A percentile compares a stretch with the other conserved stretches of the same genome.
phyloP scores from a whole-genome alignment of 2,797 vertebrate species.

The Spea hammondii region DNA sequence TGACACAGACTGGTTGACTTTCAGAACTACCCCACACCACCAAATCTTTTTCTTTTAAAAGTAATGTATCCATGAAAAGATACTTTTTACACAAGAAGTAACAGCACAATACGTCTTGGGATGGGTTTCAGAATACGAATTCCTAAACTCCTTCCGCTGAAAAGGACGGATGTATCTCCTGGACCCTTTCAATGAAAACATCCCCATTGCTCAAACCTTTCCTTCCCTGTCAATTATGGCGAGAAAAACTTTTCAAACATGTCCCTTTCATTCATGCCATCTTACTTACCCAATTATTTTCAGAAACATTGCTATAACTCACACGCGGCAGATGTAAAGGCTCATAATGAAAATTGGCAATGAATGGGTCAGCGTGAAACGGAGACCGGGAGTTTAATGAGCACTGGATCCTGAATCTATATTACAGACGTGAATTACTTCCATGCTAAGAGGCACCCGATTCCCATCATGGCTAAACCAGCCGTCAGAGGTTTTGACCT shows the following conservation, averaged over 20 bases:
- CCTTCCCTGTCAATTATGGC: slow-evolving; percentile 9
- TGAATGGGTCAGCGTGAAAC: background rate
- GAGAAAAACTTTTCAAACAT: slow-evolving; percentile 30
- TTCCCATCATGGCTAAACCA: slow-evolving; percentile 11
- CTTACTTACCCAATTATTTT: slow-evolving; percentile 58
- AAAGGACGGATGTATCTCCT: background rate
- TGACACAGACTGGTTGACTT: no score
- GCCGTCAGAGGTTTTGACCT: background rate
- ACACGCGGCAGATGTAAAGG: slow-evolving; percentile 19
- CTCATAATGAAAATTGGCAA: background rate
- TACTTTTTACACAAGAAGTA: no score
- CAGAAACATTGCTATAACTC: slow-evolving; percentile 64
- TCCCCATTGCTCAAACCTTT: slow-evolving; percentile 28
- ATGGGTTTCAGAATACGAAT: background rate
- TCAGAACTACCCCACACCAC: no score
- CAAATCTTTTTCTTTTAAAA: no score
- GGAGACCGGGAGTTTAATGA: slow-evolving; percentile 10
- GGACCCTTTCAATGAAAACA: background rate
- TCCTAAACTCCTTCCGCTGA: background rate
- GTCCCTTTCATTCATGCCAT: slow-evolving; percentile 60
- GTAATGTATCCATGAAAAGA: no score
- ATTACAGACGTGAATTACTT: slow-evolving; percentile 2
- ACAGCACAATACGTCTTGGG: background rate
- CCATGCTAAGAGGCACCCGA: slow-evolving; percentile 11
- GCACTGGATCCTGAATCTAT: slow-evolving; percentile 23